Evolutionary conservation across 2,113 vertebrate genomes (phyloP), one percentile per base, ranked within the genome.

Genomic region (Mobula hypostoma): DNA sequence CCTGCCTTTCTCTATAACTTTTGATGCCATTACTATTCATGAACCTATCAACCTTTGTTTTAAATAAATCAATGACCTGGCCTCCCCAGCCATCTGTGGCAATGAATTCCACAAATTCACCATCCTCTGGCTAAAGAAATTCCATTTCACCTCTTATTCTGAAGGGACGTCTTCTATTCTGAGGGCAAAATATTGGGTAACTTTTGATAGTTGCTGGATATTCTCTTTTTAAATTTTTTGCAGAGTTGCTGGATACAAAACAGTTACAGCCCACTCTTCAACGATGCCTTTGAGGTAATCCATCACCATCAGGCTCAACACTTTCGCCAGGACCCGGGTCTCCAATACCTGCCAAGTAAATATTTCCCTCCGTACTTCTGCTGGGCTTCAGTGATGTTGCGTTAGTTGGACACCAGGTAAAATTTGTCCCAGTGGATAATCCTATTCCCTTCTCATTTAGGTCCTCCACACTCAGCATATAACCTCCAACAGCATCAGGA

Each of bases 211-310:
- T 48, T 48, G 48, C 48, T 0, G 48, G 5, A 56, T 17, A 19
- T 21, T 24, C 21, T 56, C 7, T 24, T 83, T 24, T 56, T 7
- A 4, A 27, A 24, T 24, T 27, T 87, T 87, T 87, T 58, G 17
- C 29, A 93, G 91, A 74, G 40, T 27, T 93, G 91, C 24, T 93
- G 70, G 24, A 19, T 29, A 21, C 91, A 93, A 56, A 70, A 93
- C 66, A 93, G 17, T 17, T 93, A 74, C 70, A 27, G 63, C 21
- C 90, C 90, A 0, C 90, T 92, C n/a, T 93, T 93, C 27, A 74
- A 76, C 74, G 91, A 93, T 74, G 91, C 91, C 21, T 93, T 93
- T 56, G 91, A 93, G 21, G 91, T 93, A 19, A 93, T 93, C 0
- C 70, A 91, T 12, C 88, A 92, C 40, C 88, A 91, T 6, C 88